phyloP scores from a whole-genome alignment of 2,113 vertebrate genomes.

The Suncus etruscus region DNA sequence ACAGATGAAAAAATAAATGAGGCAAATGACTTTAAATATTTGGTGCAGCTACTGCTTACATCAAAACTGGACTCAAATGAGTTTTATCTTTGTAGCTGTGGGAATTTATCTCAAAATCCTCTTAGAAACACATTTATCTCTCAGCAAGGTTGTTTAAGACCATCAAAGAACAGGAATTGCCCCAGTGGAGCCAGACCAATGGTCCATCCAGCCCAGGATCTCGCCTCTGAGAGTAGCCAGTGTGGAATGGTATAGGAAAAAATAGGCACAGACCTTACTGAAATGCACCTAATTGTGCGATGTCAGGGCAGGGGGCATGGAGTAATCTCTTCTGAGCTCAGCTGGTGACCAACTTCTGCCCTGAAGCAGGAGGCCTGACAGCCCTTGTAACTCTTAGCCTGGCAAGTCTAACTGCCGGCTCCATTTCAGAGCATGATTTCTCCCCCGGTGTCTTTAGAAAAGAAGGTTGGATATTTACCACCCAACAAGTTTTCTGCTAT shows the following conservation, averaged over 20 bases:
- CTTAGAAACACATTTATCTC: slow-evolving; percentile 80
- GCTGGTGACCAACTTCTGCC: slow-evolving; percentile 85
- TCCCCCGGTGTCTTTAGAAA: slow-evolving; percentile 79
- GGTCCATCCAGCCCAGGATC: slow-evolving; percentile 79
- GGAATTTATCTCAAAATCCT: slow-evolving; percentile 80
- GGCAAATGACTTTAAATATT: slow-evolving; percentile 74
- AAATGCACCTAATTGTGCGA: slow-evolving; percentile 83
- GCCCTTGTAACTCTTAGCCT: slow-evolving; percentile 86
- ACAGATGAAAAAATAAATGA: slow-evolving; percentile 68
- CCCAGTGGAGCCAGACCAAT: slow-evolving; percentile 78
- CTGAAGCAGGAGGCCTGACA: slow-evolving; percentile 85
- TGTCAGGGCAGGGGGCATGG: slow-evolving; percentile 75
- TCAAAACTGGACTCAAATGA: slow-evolving; percentile 74
- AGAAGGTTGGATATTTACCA: slow-evolving; percentile 82
- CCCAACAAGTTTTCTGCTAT: slow-evolving; percentile 77
- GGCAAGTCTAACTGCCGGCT: slow-evolving; percentile 71
- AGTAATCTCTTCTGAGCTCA: slow-evolving; percentile 83
- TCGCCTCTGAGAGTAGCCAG: slow-evolving; percentile 79
- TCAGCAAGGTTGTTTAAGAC: slow-evolving; percentile 81
- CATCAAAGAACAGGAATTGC: slow-evolving; percentile 63
- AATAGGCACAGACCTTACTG: slow-evolving; percentile 62
- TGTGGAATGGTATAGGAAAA: slow-evolving; percentile 39
- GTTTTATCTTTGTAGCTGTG: slow-evolving; percentile 72
- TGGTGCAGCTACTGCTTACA: slow-evolving; percentile 36
- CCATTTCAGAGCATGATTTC: slow-evolving; percentile 73